Base-by-base conservation (phyloP, 2,113 vertebrate genomes). In the Forbesichthys papilliferus region DNA sequence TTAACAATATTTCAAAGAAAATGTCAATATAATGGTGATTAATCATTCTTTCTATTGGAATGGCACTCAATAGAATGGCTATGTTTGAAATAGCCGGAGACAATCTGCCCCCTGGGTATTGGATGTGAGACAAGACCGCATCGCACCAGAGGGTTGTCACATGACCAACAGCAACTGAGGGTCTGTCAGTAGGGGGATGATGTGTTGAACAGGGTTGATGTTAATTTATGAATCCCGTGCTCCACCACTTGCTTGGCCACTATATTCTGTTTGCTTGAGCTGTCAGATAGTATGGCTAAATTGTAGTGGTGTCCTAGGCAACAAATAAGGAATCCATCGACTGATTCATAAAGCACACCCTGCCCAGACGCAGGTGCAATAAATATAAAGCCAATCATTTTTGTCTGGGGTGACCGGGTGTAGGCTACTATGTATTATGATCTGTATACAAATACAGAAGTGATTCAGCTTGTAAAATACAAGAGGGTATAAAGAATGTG, bases 381-480 rank as follows among this genome's bases (percentile, higher is more conserved):
- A 75, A 84, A 90, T 79, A 70, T 80, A 87, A 79, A 78, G 68
- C 75, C 68, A 80, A 78, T 88, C 69, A 79, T 87, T 82, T 84
- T 69, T 69, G 75, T 79, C 85, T 74, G 68, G 80, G 69, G 74
- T 77, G 83, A 85, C 81, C 68, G 75, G 65, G 56, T 48, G 73
- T 78, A 79, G 9, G 58, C 46, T 34, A 65, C 74, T 61, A 1
- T 71, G 78, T 61, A 67, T 72, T 76, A 84, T 88, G 87, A 86
- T 72, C 48, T 46, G 57, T 61, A 63, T 71, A 27, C 27, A 27
- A 27, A 76, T 56, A 69, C 58, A 71, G 80, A 68, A 74, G 71
- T 36, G 8, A 48, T 11, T 18, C 65, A 12, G 76, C 71, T 81
- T 68, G 75, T 88, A 74, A 86, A 86, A 77, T 75, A 74, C 63